Evolutionary conservation across 2,888 invertebrate species (phyloP), one percentile per base, ranked within the genome.

Genomic region (Eupithecia vulgata): DNA sequence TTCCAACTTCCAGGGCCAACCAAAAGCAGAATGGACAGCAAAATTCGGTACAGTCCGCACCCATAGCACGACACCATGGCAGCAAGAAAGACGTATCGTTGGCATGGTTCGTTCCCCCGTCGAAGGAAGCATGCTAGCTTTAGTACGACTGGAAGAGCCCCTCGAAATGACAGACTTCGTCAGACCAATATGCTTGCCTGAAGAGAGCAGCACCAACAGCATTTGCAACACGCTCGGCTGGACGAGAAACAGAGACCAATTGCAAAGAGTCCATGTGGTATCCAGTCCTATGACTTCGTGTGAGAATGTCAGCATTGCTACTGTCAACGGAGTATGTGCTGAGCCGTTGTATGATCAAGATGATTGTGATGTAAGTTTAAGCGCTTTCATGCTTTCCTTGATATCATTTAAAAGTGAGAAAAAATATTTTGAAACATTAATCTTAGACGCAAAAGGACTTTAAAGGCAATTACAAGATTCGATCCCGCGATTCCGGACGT

Each of bases 91-190:
- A 68, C 95, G 97, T 72, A 96, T 98, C 69, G 96, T 98, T 6
- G 98, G 98, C 42, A 97, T 98, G 97, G 96, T 97, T 21, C 97
- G 98, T 81, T 98, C 98, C 0, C 98, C 98, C 0, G 97, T 98
- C 0, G 98, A 98, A 88, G 98, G 98, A 34, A 98, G 98, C 81
- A 97, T 97, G 77, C 95, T 98, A 7, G 98, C 97, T 0, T 90
- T 98, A 71, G 95, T 98, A 61, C 97, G 98, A 78, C 91, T 98
- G 57, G 97, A 98, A 66, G 96, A 96, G 72, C 95, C 97, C 0
- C 95, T 97, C 0, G 93, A 94, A 72, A 96, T 96, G 84, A 97
- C 97, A 0, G 98, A 98, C 89, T 98, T 98, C 84, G 96, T 98
- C 2, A 95, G 98, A 40, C 97, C 98, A 0, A 95, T 97, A 79